Conservation (phyloP, 2,888 invertebrate species). For the Diarsia mendica region DNA sequence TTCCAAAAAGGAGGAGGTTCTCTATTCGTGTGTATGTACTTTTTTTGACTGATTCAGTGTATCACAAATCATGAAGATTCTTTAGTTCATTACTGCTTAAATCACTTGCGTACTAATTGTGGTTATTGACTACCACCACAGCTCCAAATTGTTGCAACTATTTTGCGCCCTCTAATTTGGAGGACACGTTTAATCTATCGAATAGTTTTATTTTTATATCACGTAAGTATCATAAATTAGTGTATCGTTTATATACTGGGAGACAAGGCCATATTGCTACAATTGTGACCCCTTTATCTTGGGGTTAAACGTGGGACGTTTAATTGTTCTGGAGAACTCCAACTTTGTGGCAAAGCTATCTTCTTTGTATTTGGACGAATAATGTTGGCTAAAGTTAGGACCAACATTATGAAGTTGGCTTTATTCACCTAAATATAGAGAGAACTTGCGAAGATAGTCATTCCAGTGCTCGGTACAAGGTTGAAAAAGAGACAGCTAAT, state of each 20-base stretch:
- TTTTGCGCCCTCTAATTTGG: too few species aligned
- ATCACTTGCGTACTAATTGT: background rate
- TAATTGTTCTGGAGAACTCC: too few species aligned
- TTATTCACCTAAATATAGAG: background rate
- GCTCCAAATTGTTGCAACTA: background rate
- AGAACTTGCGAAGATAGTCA: background rate
- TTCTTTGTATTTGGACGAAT: background rate
- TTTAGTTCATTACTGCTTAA: background rate
- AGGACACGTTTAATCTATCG: background rate
- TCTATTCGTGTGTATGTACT: too few species aligned
- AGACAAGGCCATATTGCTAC: background rate
- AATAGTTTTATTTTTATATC: background rate
- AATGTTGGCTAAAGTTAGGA: background rate
- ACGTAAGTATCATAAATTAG: background rate
- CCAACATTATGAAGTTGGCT: background rate
- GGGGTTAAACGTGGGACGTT: background rate
- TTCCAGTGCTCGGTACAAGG: background rate
- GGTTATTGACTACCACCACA: background rate
- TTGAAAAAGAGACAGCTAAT: background rate
- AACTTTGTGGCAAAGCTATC: background rate
- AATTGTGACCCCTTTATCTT: background rate
- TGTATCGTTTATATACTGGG: background rate
- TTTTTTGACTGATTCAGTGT: background rate
- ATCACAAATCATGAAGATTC: background rate
- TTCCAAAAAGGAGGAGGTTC: too few species aligned